These are phyloP conservation scores for Strigamia transsilvanica DNA, from an alignment of 2,888 invertebrate species.

Conservation along the genomic window DNA sequence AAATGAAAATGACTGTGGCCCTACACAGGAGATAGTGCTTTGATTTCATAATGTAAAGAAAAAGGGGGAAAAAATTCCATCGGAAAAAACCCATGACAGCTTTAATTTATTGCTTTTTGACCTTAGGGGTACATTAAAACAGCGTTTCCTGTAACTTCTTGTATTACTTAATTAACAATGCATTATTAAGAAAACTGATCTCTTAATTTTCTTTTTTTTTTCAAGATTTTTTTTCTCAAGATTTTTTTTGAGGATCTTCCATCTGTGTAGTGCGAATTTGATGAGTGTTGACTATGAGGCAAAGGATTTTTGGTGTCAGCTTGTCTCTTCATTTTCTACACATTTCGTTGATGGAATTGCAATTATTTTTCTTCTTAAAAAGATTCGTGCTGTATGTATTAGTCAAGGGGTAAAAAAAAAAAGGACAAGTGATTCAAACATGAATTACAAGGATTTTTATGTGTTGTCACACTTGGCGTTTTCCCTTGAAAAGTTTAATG, in stretches of 20 bases:
- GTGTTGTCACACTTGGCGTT: neutral
- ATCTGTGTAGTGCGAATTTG: conserved; percentile 46
- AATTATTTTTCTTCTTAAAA: conserved; percentile 24
- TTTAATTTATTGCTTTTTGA: conserved; percentile 29
- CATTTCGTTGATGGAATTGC: conserved; percentile 29
- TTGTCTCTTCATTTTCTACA: conserved; percentile 36
- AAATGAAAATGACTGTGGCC: conserved; percentile 46
- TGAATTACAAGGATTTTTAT: conserved; percentile 3
- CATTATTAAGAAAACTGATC: conserved; percentile 20
- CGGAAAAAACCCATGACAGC: neutral
- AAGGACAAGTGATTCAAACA: conserved; percentile 12
- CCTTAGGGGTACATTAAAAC: conserved; percentile 35
- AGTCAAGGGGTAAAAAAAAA: neutral
- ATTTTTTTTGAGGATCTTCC: neutral
- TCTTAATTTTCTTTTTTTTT: neutral
- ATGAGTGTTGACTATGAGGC: conserved; percentile 45
- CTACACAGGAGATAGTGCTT: conserved; percentile 29
- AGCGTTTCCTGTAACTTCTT: neutral
- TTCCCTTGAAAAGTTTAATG: neutral
- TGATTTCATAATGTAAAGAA: conserved; percentile 28
- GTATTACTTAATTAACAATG: conserved; percentile 35
- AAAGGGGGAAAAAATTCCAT: neutral
- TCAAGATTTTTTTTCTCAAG: neutral
- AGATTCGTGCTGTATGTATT: neutral
- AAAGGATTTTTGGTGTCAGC: conserved; percentile 43